A percentile compares a stretch with the other conserved stretches of the same genome.
Conservation (phyloP, 2,113 vertebrate genomes). For the Plestiodon gilberti region DNA sequence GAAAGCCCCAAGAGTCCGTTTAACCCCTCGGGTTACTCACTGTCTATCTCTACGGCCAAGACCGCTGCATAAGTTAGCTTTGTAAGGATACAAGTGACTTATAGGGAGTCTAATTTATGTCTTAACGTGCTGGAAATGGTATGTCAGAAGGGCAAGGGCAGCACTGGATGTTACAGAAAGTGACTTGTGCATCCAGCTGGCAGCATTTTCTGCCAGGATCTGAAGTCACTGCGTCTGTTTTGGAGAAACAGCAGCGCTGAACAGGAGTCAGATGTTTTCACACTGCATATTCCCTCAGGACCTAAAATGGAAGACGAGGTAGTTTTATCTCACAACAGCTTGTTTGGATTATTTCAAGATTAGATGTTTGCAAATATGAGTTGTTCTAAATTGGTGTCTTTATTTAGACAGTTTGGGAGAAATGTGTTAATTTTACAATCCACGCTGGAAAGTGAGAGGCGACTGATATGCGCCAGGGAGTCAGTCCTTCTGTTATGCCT, state of each 20-base stretch:
- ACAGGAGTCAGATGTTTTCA: neutral
- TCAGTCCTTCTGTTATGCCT: conserved; percentile 1
- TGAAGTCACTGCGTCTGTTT: neutral
- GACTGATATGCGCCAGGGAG: conserved; percentile 27
- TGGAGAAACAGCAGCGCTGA: neutral
- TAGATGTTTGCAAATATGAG: conserved; percentile 68
- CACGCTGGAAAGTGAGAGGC: conserved; percentile 17
- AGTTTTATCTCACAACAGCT: conserved; percentile 28
- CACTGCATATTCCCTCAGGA: neutral
- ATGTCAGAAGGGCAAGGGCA: neutral
- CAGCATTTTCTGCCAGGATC: neutral
- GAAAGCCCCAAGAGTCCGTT: neutral
- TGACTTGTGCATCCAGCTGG: neutral
- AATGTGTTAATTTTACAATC: conserved; percentile 59
- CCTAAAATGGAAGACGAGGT: neutral
- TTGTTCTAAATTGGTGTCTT: conserved; percentile 49
- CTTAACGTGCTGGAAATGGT: neutral
- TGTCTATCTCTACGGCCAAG: neutral
- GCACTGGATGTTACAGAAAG: neutral
- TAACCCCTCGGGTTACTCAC: neutral
- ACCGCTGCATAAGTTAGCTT: neutral
- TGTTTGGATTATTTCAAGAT: conserved; percentile 57
- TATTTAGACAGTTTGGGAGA: conserved; percentile 38
- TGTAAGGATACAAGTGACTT: neutral
- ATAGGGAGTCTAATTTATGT: neutral